Base-by-base conservation (phyloP, 2,113 vertebrate species). In the Galeopterus variegatus region DNA sequence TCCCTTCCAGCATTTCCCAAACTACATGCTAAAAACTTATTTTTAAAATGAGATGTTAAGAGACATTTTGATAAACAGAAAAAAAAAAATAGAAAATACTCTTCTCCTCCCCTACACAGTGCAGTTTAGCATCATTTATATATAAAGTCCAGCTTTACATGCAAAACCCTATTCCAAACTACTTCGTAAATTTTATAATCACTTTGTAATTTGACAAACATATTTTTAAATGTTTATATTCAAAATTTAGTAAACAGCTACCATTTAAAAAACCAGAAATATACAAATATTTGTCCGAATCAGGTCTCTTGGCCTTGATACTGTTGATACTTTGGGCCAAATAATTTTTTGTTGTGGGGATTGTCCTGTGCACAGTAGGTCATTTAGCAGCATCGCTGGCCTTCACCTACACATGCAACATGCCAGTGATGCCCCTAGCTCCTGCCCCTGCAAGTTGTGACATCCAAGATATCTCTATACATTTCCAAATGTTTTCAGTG, bases 41-140 rank as follows among this genome's bases (percentile, higher is more conserved):
- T 90, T 90, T 90, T 75, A 95, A 77, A 36, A 45, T 64, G 58
- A 95, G 17, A 62, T 80, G 3, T 33, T 69, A 56, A 76, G 31
- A 84, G 14, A 45, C 26, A 48, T 72, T 90, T 84, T 36, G 2
- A 58, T 52, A 84, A 92, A 52, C 9, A 19, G 33, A 26, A 41
- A 41, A 41, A 41, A 41, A 41, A 41, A 41, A 41, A 41, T 41
- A 41, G 41, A 41, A 41, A 41, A 45, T 41, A 67, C 2, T 52
- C 3, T 58, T 94, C 60, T 87, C 4, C 45, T 86, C 41, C 9
- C 12, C 5, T 13, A n/a, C 13, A 36, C 69, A 11, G n/a, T 73
- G 18, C 14, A 83, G 15, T 80, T 95, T 6, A 79, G 21, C 52
- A 9, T 15, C 33, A 83, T 33, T 79, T 82, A 79, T 23, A 75